These are phyloP conservation scores for Callimorpha dominula DNA, from an alignment of 2,888 invertebrate species.

Conservation along the genomic window DNA sequence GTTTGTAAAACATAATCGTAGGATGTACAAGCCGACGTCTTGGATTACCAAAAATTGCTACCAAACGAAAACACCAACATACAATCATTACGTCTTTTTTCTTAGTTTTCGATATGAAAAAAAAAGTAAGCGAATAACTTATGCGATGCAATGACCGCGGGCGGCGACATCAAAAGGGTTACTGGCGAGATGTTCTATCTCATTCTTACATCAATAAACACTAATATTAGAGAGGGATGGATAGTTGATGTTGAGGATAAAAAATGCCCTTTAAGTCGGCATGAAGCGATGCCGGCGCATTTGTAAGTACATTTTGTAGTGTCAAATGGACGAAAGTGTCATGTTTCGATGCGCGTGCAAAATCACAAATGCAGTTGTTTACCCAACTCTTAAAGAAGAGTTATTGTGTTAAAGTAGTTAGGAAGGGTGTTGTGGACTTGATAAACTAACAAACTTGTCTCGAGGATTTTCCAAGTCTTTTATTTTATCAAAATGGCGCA, in stretches of 20 bases:
- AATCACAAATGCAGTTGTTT: constrained; percentile 55
- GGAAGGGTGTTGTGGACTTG: neutral
- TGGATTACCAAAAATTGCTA: constrained; percentile 80
- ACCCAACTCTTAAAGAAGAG: constrained; percentile 16
- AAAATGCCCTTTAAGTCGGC: constrained; percentile 74
- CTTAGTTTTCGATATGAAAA: constrained; percentile 82
- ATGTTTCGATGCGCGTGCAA: constrained; percentile 50
- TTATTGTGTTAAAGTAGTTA: neutral
- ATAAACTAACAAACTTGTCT: too few relatives aligned
- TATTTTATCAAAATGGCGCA: too few relatives aligned
- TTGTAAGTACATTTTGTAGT: constrained; percentile 53
- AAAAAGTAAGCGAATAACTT: constrained; percentile 72
- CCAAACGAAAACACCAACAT: constrained; percentile 72
- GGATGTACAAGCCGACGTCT: constrained; percentile 68
- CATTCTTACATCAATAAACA: constrained; percentile 44
- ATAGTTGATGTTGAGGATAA: constrained; percentile 62
- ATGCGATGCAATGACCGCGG: constrained; percentile 77
- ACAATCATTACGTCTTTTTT: constrained; percentile 68
- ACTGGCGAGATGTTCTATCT: constrained; percentile 68
- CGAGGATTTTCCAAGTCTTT: too few relatives aligned
- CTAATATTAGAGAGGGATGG: constrained; percentile 54
- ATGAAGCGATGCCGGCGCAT: constrained; percentile 66
- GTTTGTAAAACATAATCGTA: constrained; percentile 65
- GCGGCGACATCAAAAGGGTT: constrained; percentile 81
- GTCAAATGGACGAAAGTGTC: constrained; percentile 60